These are phyloP conservation scores for Microctenopoma lineatum DNA, from an alignment of 2,797 vertebrate species.

Conservation along the genomic window DNA sequence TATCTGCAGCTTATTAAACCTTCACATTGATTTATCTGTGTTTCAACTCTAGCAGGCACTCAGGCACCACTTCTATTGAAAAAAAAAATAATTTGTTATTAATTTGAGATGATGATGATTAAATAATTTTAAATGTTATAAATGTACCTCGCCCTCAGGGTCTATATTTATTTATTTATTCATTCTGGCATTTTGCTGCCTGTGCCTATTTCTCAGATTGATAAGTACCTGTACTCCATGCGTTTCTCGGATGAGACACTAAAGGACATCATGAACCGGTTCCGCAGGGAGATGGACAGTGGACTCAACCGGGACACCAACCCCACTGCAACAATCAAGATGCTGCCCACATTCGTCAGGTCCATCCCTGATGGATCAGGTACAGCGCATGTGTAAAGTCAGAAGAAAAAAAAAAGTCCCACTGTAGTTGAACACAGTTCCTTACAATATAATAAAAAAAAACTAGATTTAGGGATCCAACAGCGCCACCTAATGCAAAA, in stretches of 20 bases:
- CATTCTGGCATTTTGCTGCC: background rate
- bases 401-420: background rate
- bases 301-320: slow-evolving; percentile 93
- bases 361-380: slow-evolving; percentile 98
- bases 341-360: slow-evolving; percentile 97
- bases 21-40: too few relatives aligned
- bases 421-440: background rate
- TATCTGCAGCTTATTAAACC: too few relatives aligned
- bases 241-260: slow-evolving; percentile 95
- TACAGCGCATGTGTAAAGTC: slow-evolving; percentile 48
- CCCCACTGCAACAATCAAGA: slow-evolving; percentile 92
- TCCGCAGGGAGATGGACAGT: slow-evolving; percentile 90
- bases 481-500: too few relatives aligned
- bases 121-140: too few relatives aligned
- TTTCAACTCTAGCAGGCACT: too few relatives aligned
- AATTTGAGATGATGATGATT: too few relatives aligned
- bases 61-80: too few relatives aligned
- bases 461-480: too few relatives aligned
- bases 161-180: too few relatives aligned
- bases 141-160: too few relatives aligned
- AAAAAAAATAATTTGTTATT: too few relatives aligned
- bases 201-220: slow-evolving; percentile 84
- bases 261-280: slow-evolving; percentile 91
- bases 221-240: slow-evolving; percentile 98
- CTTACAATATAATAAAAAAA: too few relatives aligned